Evolutionary conservation across 2,113 vertebrate species (phyloP).

Genomic region (Spea multiplicata): DNA sequence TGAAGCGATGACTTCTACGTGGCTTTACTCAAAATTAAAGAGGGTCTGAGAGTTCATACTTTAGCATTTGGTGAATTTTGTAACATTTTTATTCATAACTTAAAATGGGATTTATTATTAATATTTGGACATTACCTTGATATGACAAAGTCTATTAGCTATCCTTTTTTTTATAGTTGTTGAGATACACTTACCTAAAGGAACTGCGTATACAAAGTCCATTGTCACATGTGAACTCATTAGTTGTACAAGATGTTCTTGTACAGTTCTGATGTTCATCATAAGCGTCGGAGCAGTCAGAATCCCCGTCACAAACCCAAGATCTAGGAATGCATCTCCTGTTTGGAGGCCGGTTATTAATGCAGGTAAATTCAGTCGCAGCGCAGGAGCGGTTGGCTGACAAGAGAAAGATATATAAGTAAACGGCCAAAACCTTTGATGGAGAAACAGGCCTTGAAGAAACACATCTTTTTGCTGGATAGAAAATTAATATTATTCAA

Average conservation of each 20-base stretch:
- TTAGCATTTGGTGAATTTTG: too few species aligned
- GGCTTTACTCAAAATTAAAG: not conserved
- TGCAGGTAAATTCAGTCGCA: slow-evolving; percentile 79
- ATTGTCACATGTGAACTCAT: slow-evolving; percentile 85
- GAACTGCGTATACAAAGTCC: slow-evolving; percentile 81
- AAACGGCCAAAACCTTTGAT: too few species aligned
- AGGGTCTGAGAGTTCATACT: not conserved
- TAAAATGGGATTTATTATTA: too few species aligned
- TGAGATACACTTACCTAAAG: slow-evolving; percentile 76
- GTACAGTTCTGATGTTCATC: slow-evolving; percentile 95
- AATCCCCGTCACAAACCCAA: slow-evolving; percentile 95
- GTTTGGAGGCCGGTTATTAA: slow-evolving; percentile 74
- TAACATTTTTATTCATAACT: too few species aligned
- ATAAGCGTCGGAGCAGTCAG: slow-evolving; percentile 83
- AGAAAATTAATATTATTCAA: too few species aligned
- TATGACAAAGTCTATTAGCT: too few species aligned
- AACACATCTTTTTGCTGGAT: too few species aligned
- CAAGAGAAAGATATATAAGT: slow-evolving; percentile 44
- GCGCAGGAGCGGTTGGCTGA: slow-evolving; percentile 81
- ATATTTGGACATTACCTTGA: too few species aligned
- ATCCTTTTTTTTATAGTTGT: not conserved
- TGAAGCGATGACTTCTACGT: not conserved
- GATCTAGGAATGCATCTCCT: slow-evolving; percentile 84
- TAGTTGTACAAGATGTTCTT: slow-evolving; percentile 74
- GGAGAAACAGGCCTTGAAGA: too few species aligned